Evolutionary conservation across 2,888 invertebrate species (phyloP), one percentile per base, ranked within the genome.

Genomic region (Clitarchus hookeri): DNA sequence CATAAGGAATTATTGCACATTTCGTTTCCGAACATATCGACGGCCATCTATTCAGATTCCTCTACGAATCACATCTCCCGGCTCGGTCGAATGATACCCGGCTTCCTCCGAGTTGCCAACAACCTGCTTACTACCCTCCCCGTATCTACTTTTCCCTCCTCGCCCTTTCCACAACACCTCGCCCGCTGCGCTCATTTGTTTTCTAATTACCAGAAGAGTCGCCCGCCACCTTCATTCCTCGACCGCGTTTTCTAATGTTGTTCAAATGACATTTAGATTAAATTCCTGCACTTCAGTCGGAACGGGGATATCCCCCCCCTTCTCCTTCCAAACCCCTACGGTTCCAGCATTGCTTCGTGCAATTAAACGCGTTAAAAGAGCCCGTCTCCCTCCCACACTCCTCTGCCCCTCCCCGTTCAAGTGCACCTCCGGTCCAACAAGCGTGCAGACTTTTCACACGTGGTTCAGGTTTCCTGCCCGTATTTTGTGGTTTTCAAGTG

Each of bases 261-360:
- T 90, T 90, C 90, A 90, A 90, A 90, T 89, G 90, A 90, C 90
- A 90, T 90, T 90, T 90, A 90, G 90, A 90, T 90, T 90, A 90
- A 90, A 90, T 90, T 90, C 90, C 90, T 90, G 89, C 89, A 88
- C 88, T 89, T 89, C 88, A 88, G 87, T 86, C 88, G 88, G 88
- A 89, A 89, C 89, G 44, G 36, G 44, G 36, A 82, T 44, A 82
- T 13, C 82, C 16, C 19, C 19, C 36, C 16, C n/a, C 65, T 8
- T 6, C 19, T 8, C 53, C 53, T 53, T 53, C 53, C 53, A 12
- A 16, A 16, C 53, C n/a, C n/a, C 65, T n/a, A 8, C 23, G 65
- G 8, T 16, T 16, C 82, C 13, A 19, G 27, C 82, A 82, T 82
- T 82, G 82, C 82, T 82, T 82, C 44, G 88, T 88, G 88, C 89